phyloP scores from a whole-genome alignment of 2,888 invertebrate species.

The Athripsodes cinereus region DNA sequence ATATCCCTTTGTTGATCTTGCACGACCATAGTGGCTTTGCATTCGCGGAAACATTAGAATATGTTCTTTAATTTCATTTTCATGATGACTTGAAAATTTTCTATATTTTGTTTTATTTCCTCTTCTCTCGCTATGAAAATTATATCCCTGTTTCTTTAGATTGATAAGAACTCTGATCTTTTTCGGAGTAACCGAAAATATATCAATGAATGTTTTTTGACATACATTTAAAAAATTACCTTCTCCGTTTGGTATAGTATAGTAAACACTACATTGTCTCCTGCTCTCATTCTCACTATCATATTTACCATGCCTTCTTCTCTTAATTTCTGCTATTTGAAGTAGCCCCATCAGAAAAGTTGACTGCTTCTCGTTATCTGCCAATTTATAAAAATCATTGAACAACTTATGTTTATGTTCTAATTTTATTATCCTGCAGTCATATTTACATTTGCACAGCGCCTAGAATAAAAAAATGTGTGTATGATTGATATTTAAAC shows the following conservation, averaged over 20 bases:
- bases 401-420: constrained; percentile 6
- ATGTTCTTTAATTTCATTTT: constrained; percentile 7
- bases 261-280: constrained; percentile 1
- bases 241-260: neutral
- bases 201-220: constrained; percentile 3
- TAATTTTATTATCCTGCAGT: neutral
- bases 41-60: constrained; percentile 11
- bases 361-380: constrained; percentile 6
- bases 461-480: constrained; percentile 6
- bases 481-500: neutral
- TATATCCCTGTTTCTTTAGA: constrained; percentile 4
- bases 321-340: neutral
- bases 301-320: constrained; percentile 11
- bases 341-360: constrained; percentile 9
- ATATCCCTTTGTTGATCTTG: constrained; percentile 14
- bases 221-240: constrained; percentile 6
- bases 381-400: constrained; percentile 7
- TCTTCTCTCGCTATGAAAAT: constrained; percentile 6
- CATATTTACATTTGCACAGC: constrained; percentile 3
- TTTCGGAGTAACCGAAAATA: constrained; percentile 7
- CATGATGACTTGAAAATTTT: constrained; percentile 5
- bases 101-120: constrained; percentile 4
- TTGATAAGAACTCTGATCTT: constrained; percentile 6
- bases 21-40: constrained; percentile 18
- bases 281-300: constrained; percentile 3